Evolutionary conservation across 2,888 invertebrate species (phyloP), one percentile per base, ranked within the genome.

Genomic region (Imbricaverruca yamaguchii): DNA sequence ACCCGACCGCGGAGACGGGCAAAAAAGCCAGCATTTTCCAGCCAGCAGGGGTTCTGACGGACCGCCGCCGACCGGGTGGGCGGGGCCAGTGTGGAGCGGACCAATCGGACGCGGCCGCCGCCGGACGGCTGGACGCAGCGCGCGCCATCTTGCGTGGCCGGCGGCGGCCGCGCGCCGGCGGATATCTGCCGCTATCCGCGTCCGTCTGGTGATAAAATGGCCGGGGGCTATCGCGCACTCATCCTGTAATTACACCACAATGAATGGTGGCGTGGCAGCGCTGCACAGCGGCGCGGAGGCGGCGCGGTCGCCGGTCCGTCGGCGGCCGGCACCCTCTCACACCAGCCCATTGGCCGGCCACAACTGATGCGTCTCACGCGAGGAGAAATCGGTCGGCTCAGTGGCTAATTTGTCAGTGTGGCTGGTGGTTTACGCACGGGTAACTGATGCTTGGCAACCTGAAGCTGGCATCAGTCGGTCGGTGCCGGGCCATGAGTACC

Each of bases 11-110:
- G 9, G 53, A 11, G 59, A 15, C 39, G 4, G 55, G 74, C 74
- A 74, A 74, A 74, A 74, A 74, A 18, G 23, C 74, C 74, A 55
- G 74, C 55, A 55, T 74, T 74, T 74, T 74, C 74, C 21, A 53
- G 74, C 55, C 74, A 74, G 74, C 74, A 21, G 74, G 74, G 53
- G 53, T 74, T 55, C 74, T 21, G 55, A 55, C 74, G 21, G 74
- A 18, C 74, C 21, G 74, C 10, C 53, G 53, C 55, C 21, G 74
- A 74, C 23, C 55, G 79, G 7, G 57, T 12, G 79, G 79, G 79
- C 79, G 79, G 56, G 79, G 79, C 79, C 79, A 57, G 25, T 12
- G 25, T 12, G 15, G 25, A 57, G 57, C 25, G 21, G 57, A 79
- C 79, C 79, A 79, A 79, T 79, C 79, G 57, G 79, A 56, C 13